Percentiles rank a stretch among this genome's conserved stretches.
Evolutionary conservation across 1,140 invertebrate genomes (phyloP).

Genomic region (Leptinotarsa lineolata): DNA sequence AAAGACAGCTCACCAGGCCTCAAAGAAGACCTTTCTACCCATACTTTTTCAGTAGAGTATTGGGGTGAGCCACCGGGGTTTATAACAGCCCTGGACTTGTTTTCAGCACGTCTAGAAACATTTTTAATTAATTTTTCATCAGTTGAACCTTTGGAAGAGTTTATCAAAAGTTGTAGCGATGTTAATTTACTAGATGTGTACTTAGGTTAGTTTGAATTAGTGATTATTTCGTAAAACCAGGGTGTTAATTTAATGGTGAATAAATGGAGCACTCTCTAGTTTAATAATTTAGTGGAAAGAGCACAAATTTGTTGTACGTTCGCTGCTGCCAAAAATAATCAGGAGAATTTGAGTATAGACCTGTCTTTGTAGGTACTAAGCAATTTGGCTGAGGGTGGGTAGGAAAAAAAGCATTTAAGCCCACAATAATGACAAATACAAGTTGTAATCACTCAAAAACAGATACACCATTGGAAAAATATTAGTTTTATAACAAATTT

Average conservation of each 20-base stretch:
- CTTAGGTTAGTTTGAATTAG: not conserved
- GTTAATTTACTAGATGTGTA: not conserved
- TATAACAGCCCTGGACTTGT: not conserved
- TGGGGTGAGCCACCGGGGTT: slow-evolving; percentile 51
- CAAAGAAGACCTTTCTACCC: slow-evolving; percentile 58
- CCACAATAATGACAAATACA: too few relatives aligned
- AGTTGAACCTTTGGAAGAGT: not conserved
- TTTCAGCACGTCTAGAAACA: not conserved
- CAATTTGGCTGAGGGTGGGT: too few relatives aligned
- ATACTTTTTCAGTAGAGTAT: slow-evolving; percentile 59
- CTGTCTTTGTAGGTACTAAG: too few relatives aligned
- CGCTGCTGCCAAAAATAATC: too few relatives aligned
- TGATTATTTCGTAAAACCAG: not conserved
- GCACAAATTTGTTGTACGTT: not conserved
- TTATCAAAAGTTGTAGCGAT: slow-evolving; percentile 6
- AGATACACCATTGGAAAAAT: too few relatives aligned
- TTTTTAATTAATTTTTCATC: not conserved
- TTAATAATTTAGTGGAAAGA: not conserved
- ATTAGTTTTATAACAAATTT: too few relatives aligned
- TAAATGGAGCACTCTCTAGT: not conserved
- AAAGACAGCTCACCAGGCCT: slow-evolving; percentile 53
- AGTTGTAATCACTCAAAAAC: too few relatives aligned
- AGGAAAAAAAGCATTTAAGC: too few relatives aligned
- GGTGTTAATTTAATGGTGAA: not conserved
- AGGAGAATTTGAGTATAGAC: too few relatives aligned